Conservation (phyloP, 2,113 vertebrate genomes). For the Bombycilla garrulus region DNA sequence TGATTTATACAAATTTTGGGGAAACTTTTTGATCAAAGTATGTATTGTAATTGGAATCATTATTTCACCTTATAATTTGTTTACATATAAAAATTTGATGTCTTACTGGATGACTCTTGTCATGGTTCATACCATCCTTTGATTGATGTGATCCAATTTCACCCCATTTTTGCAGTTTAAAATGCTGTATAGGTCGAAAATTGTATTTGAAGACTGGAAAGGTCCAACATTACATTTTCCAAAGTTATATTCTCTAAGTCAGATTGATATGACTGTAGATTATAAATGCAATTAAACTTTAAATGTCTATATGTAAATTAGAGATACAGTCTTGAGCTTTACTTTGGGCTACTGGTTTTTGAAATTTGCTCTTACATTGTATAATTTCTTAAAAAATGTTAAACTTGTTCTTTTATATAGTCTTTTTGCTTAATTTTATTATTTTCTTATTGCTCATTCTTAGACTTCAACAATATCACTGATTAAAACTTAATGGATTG, state of each 20-base stretch:
- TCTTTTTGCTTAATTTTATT: background rate
- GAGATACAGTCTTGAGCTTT: fast-evolving
- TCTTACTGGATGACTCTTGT: background rate
- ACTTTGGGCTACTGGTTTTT: background rate
- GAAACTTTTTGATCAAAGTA: background rate
- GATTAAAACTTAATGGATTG: background rate
- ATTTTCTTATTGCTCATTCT: background rate
- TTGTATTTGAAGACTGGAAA: background rate
- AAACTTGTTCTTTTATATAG: background rate
- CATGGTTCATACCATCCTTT: background rate
- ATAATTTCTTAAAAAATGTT: background rate
- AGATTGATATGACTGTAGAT: background rate
- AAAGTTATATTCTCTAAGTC: background rate
- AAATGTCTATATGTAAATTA: background rate
- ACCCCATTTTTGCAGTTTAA: background rate
- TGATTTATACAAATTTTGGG: background rate
- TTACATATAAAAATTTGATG: background rate
- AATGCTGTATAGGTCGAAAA: background rate
- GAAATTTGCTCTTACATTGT: background rate
- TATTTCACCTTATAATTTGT: background rate
- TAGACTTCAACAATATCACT: background rate
- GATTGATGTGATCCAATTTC: background rate
- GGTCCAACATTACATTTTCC: background rate
- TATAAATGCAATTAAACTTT: background rate
- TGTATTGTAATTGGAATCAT: background rate